These are phyloP conservation scores for Daphoenositta chrysoptera DNA, from an alignment of 2,113 vertebrate species.

Conservation along the genomic window DNA sequence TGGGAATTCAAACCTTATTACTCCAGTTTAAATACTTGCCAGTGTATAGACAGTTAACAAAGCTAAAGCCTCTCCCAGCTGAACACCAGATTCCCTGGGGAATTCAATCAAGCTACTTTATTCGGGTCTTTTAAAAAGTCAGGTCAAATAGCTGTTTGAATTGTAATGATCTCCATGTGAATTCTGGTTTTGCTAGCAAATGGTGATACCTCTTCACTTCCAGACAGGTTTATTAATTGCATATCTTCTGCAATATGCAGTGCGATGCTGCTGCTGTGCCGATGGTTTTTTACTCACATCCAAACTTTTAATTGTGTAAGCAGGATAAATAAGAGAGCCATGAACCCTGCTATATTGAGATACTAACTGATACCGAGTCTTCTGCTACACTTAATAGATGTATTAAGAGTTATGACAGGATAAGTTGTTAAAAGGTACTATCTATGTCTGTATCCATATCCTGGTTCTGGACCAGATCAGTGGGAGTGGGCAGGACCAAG, in stretches of 20 bases:
- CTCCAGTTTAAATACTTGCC: slow-evolving; percentile 35
- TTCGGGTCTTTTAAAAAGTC: background rate
- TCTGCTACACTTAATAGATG: background rate
- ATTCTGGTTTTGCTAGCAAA: slow-evolving; percentile 17
- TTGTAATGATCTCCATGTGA: slow-evolving; percentile 24
- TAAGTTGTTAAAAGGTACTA: background rate
- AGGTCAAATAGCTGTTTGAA: slow-evolving; percentile 28
- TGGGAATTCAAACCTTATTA: slow-evolving; percentile 45
- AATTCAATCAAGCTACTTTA: slow-evolving; percentile 25
- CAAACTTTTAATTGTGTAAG: background rate
- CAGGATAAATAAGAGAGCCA: background rate
- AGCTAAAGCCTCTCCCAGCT: slow-evolving; percentile 7
- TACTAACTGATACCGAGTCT: background rate
- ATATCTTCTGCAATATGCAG: background rate
- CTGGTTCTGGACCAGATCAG: background rate
- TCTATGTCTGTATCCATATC: background rate
- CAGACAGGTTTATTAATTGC: background rate
- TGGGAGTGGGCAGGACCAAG: background rate
- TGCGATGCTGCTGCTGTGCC: background rate
- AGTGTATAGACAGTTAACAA: slow-evolving; percentile 6
- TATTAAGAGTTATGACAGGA: background rate
- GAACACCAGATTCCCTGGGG: background rate
- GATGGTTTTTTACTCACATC: background rate
- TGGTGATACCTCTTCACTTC: background rate
- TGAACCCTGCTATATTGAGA: background rate